Conservation (phyloP, 2,888 invertebrate genomes). For the Dexiosoma caninum region DNA sequence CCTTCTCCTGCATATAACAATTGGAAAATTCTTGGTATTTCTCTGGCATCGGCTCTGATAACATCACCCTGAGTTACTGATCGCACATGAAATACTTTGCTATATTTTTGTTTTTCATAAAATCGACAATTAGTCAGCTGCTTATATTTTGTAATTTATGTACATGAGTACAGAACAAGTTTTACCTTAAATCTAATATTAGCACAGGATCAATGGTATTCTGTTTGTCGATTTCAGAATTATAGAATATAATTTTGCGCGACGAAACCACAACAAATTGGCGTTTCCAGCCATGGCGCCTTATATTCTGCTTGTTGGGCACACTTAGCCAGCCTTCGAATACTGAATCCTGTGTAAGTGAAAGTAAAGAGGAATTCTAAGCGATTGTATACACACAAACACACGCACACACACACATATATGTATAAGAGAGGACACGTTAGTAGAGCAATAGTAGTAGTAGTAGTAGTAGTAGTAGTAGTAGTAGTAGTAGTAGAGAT, state of each 20-base stretch:
- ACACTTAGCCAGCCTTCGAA: constrained; percentile 98
- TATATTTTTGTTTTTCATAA: constrained; percentile 72
- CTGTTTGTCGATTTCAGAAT: constrained; percentile 94
- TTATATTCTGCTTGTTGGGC: constrained; percentile 96
- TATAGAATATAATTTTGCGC: constrained; percentile 97
- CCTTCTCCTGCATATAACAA: constrained; percentile 98
- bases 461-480: constrained; percentile 3
- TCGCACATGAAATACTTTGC: constrained; percentile 99
- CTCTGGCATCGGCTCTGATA: constrained; percentile 98
- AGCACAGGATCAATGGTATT: constrained; percentile 93
- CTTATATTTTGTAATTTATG: no score
- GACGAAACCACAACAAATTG: constrained; percentile 98
- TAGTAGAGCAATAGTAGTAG: constrained; percentile 11
- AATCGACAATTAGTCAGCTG: neutral
- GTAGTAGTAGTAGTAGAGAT: constrained; percentile 11
- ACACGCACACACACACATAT: neutral
- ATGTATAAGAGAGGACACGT: neutral
- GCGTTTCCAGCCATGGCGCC: constrained; percentile 97
- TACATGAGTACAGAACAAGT: no score
- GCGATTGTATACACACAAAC: constrained; percentile 5
- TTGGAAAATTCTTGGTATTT: constrained; percentile 99
- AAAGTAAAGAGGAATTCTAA: constrained; percentile 73
- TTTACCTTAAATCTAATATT: constrained; percentile 95
- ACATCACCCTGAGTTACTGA: constrained; percentile 99
- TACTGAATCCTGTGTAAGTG: constrained; percentile 81